A percentile compares a stretch with the other conserved stretches of the same genome.
phyloP scores from a whole-genome alignment of 2,113 vertebrate species.

The Gnathonemus echidnorhynchus region DNA sequence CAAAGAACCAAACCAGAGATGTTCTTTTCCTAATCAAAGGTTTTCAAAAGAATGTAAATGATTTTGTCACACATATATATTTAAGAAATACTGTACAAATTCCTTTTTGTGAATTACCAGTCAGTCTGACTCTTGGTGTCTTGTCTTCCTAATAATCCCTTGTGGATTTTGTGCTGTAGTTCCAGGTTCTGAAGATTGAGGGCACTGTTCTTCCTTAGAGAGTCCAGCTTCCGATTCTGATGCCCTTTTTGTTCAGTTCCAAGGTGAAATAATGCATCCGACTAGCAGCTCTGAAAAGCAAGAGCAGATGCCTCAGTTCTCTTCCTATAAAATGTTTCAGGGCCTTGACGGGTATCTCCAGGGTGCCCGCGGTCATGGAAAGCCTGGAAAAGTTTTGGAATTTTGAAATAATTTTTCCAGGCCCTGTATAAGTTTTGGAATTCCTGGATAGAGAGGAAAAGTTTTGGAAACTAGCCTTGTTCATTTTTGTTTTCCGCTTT shows the following conservation, averaged over 20 bases:
- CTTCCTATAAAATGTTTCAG: not conserved
- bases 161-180: slow-evolving; percentile 41
- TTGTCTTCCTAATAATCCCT: slow-evolving; percentile 30
- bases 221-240: not conserved
- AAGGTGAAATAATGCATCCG: slow-evolving; percentile 60
- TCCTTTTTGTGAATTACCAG: slow-evolving; percentile 21
- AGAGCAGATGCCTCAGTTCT: not conserved
- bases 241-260: slow-evolving; percentile 24
- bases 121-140: slow-evolving; percentile 37
- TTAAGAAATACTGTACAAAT: slow-evolving; percentile 35
- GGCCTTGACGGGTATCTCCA: not conserved
- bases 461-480: too few species aligned
- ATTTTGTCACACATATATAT: slow-evolving; percentile 44
- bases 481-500: too few species aligned
- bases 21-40: slow-evolving; percentile 32
- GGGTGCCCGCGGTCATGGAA: too few species aligned
- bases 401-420: too few species aligned
- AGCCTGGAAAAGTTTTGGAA: too few species aligned
- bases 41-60: slow-evolving; percentile 31
- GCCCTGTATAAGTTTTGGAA: too few species aligned
- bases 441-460: too few species aligned
- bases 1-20: not conserved
- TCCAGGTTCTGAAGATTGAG: slow-evolving; percentile 28
- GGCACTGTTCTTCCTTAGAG: not conserved
- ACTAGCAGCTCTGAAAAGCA: slow-evolving; percentile 54